Percentiles rank a stretch among this genome's conserved stretches.
These are phyloP conservation scores for Endotricha flammealis DNA, from an alignment of 2,888 invertebrate genomes.

Conservation along the genomic window DNA sequence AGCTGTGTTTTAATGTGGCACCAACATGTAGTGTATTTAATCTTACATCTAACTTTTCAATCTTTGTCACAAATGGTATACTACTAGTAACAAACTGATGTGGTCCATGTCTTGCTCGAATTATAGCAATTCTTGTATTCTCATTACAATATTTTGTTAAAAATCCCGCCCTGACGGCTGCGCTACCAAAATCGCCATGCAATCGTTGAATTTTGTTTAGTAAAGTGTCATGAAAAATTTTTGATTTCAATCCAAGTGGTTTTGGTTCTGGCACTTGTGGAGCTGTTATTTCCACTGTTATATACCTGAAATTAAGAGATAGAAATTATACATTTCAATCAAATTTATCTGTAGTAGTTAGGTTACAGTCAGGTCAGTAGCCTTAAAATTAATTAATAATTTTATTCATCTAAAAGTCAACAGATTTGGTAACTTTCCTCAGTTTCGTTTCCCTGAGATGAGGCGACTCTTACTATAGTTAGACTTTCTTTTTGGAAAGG, in stretches of 20 bases:
- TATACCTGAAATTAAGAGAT: constrained; percentile 83
- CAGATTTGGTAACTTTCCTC: too few relatives aligned
- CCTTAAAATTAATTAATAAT: too few relatives aligned
- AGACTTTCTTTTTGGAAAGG: too few relatives aligned
- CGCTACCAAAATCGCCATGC: constrained; percentile 87
- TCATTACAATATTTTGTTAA: constrained; percentile 88
- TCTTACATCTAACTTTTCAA: constrained; percentile 80
- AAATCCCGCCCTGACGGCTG: constrained; percentile 84
- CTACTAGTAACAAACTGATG: constrained; percentile 83
- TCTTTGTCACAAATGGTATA: constrained; percentile 82
- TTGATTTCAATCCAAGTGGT: constrained; percentile 69
- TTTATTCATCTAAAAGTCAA: too few relatives aligned
- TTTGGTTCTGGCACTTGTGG: constrained; percentile 65
- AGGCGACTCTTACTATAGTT: too few relatives aligned
- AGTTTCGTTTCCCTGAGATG: too few relatives aligned
- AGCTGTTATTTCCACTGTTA: constrained; percentile 81
- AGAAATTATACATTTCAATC: too few relatives aligned
- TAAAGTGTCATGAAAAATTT: constrained; percentile 76
- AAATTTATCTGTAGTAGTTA: too few relatives aligned
- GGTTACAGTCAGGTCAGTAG: too few relatives aligned
- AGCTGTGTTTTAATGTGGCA: constrained; percentile 88
- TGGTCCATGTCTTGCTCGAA: constrained; percentile 85
- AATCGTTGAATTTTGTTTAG: constrained; percentile 81
- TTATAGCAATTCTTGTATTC: constrained; percentile 84
- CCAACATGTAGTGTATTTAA: constrained; percentile 85